Conservation (phyloP, 2,797 vertebrate genomes). For the Scarus forsteni region DNA sequence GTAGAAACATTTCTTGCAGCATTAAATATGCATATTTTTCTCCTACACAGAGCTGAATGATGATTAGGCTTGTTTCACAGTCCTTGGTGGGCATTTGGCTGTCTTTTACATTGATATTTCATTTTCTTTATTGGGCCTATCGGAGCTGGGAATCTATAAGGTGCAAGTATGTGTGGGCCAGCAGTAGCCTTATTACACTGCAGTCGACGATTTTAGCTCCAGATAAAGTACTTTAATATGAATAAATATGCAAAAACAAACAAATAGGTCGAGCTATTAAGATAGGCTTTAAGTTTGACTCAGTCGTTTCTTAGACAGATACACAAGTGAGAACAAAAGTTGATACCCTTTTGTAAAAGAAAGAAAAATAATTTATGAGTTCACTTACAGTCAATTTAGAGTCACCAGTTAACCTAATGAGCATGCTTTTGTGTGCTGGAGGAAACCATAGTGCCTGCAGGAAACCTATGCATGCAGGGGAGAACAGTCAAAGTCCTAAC, state of each 20-base stretch:
- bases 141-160: neutral
- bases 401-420: too few species aligned
- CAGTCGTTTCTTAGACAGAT: too few species aligned
- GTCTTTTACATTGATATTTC: neutral
- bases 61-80: neutral
- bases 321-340: too few species aligned
- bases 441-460: too few species aligned
- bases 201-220: conserved; percentile 5
- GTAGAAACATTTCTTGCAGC: neutral
- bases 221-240: neutral
- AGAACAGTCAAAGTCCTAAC: too few species aligned
- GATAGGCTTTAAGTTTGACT: too few species aligned
- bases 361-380: too few species aligned
- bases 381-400: too few species aligned
- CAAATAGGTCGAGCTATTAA: too few species aligned
- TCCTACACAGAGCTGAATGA: neutral
- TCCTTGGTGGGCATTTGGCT: neutral
- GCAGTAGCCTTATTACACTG: neutral
- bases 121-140: conserved; percentile 8
- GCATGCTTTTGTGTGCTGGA: too few species aligned
- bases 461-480: too few species aligned
- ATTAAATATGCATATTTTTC: neutral
- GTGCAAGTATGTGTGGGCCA: neutral
- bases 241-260: neutral
- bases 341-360: too few species aligned